Conservation (phyloP, 92 coral and sea anemone species). For the Phenganax subtilis region DNA sequence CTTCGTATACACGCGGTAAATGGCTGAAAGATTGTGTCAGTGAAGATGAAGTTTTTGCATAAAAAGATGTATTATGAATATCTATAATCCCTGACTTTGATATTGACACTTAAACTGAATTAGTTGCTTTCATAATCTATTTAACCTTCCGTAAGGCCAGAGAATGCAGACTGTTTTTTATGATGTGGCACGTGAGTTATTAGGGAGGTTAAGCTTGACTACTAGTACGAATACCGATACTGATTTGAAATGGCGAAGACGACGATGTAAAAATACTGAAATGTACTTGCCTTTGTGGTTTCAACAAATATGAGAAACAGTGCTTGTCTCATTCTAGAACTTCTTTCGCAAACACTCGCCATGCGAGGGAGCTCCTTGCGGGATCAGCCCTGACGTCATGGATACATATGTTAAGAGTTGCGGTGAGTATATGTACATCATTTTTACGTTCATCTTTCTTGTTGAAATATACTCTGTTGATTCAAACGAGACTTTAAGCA, state of each 20-base stretch:
- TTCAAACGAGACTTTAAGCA: background rate
- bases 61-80: no score
- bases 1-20: no score
- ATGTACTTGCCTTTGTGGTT: background rate
- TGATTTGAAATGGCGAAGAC: background rate
- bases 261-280: background rate
- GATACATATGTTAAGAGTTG: slow-evolving; percentile 98
- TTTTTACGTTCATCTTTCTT: background rate
- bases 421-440: slow-evolving; percentile 51
- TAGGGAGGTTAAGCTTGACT: no score
- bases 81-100: no score
- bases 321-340: slow-evolving; percentile 48
- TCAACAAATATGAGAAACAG: background rate
- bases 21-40: no score
- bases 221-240: no score
- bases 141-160: no score
- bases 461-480: background rate
- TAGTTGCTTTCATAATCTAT: no score
- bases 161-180: no score
- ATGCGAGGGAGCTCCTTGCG: slow-evolving; percentile 75
- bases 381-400: slow-evolving; percentile 96
- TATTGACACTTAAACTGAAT: no score
- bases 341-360: slow-evolving; percentile 91
- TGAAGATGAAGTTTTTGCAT: no score
- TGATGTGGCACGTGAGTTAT: no score